These are phyloP conservation scores for Agrotis clavis DNA, from an alignment of 2,888 invertebrate genomes.

Conservation along the genomic window DNA sequence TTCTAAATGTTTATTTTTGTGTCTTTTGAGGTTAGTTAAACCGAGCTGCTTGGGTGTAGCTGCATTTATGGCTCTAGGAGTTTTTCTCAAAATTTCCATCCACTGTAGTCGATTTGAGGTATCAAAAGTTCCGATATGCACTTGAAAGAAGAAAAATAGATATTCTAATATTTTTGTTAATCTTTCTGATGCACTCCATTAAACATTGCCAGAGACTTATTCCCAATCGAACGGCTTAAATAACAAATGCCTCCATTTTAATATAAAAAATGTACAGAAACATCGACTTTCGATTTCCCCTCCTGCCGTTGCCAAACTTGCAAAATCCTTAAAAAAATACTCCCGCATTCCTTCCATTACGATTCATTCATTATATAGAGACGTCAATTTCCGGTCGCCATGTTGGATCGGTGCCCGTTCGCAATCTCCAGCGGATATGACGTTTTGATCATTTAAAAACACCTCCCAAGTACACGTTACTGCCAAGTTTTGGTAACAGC, in stretches of 20 bases:
- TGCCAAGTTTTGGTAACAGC: constrained; percentile 62
- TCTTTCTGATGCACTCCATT: background rate
- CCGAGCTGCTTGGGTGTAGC: too few relatives aligned
- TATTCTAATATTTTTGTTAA: background rate
- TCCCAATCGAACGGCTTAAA: constrained; percentile 35
- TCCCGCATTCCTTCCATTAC: constrained; percentile 68
- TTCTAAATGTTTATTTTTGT: background rate
- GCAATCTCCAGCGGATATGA: constrained; percentile 79
- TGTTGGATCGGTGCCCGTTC: constrained; percentile 77
- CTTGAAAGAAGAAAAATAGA: too few relatives aligned
- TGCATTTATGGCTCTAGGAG: too few relatives aligned
- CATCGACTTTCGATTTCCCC: constrained; percentile 58
- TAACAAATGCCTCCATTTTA: constrained; percentile 36
- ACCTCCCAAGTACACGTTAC: constrained; percentile 59
- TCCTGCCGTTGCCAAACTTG: constrained; percentile 51
- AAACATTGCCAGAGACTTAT: background rate
- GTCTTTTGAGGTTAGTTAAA: background rate
- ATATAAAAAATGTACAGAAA: constrained; percentile 45
- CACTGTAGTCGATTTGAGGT: background rate
- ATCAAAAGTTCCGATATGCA: background rate
- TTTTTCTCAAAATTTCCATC: too few relatives aligned
- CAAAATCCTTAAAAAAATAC: constrained; percentile 64
- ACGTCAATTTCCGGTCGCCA: constrained; percentile 82
- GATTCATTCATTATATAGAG: constrained; percentile 79
- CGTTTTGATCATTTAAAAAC: constrained; percentile 79